Evolutionary conservation across 1,140 invertebrate genomes (phyloP), one percentile per base, ranked within the genome.

Genomic region (Oreohelix idahoensis): DNA sequence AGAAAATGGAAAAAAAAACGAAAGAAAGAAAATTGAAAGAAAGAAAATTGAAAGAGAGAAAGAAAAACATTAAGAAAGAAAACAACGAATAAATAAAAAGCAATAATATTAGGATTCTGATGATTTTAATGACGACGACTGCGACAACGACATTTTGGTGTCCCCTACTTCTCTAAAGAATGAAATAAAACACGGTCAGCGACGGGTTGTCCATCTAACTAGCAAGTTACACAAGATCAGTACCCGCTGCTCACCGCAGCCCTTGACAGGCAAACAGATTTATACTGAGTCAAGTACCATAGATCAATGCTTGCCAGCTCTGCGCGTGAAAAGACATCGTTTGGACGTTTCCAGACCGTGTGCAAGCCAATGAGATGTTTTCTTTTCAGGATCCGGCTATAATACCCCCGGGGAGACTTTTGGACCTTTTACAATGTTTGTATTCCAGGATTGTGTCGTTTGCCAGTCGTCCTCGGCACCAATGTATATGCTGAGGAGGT

Each of bases 351-450:
- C 38, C 71, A 26, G 71, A 26, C 5, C 38, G 38, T 36, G 36
- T 74, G 26, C 71, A 74, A 74, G 71, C 71, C 71, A 74, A 74
- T 74, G 71, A 74, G 71, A 39, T 74, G 71, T 74, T 74, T 74
- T 74, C 71, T 39, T 74, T 39, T 66, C n/a, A 35, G 8, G 63
- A 66, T 5, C 29, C 63, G 1, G 63, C 11, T 32, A 1, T 66
- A 1, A 35, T 10, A 66, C n/a, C 63, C 63, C 23, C 2, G n/a
- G 36, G 71, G 71, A 39, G 71, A 74, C 42, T 29, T 74, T 39
- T 49, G 20, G 5, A 49, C 42, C 71, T 42, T 49, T 42, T n/a
- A 49, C 42, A 38, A 39, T 74, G 71, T 74, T 74, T 74, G 71
- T 74, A 10, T 38, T 39, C 10, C 42, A 5, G 71, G 71, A 38